phyloP scores from a whole-genome alignment of 2,113 vertebrate genomes.

The Syngnathus floridae region DNA sequence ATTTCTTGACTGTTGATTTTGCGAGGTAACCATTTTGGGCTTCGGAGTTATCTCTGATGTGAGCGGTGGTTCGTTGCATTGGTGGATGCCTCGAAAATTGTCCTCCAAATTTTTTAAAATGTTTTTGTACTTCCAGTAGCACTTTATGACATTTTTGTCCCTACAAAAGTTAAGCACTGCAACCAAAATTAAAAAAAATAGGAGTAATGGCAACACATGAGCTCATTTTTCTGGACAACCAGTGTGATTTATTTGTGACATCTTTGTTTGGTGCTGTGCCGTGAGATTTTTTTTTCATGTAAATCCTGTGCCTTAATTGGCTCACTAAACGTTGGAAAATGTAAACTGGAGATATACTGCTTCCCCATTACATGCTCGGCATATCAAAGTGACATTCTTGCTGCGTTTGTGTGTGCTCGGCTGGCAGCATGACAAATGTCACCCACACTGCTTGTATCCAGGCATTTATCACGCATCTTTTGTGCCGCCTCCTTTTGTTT shows the following conservation, averaged over 20 bases:
- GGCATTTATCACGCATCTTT: constrained; percentile 10
- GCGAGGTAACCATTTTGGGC: not conserved
- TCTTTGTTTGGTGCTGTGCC: too few relatives aligned
- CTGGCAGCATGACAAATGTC: constrained; percentile 2
- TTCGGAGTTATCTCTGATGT: too few relatives aligned
- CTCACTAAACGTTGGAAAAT: not conserved
- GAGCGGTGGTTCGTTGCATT: not conserved
- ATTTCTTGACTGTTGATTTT: not conserved
- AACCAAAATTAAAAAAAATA: too few relatives aligned
- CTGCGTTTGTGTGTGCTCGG: not conserved
- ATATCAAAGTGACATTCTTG: not conserved
- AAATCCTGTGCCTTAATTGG: not conserved
- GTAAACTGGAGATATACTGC: not conserved
- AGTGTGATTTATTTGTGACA: too few relatives aligned
- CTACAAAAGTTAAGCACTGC: too few relatives aligned
- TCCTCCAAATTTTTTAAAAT: not conserved
- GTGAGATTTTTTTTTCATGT: too few relatives aligned
- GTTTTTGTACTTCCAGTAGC: not conserved
- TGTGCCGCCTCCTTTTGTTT: not conserved
- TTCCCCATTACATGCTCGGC: not conserved
- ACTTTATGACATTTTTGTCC: not conserved
- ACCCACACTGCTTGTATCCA: constrained; percentile 14
- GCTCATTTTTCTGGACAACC: too few relatives aligned
- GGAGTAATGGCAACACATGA: too few relatives aligned
- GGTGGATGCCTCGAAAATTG: not conserved